Evolutionary conservation across 2,113 vertebrate species (phyloP).

Genomic region (Tylochromis polylepis): DNA sequence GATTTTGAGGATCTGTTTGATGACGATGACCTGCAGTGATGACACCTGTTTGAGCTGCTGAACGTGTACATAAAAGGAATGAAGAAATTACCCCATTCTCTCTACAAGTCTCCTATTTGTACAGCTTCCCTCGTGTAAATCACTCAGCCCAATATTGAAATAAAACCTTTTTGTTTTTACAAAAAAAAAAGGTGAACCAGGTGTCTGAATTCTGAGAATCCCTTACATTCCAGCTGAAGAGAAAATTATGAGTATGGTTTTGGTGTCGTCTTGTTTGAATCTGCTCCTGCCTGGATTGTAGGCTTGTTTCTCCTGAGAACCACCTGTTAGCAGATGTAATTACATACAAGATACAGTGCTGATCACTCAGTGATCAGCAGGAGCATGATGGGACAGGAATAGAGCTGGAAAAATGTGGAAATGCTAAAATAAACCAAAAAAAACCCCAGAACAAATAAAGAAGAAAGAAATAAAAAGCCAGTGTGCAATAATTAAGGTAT

Average conservation of each 20-base stretch:
- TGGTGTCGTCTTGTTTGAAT: conserved; percentile 64
- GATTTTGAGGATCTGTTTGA: conserved; percentile 91
- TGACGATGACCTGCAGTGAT: conserved; percentile 87
- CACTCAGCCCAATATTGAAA: conserved; percentile 47
- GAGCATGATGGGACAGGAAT: conserved; percentile 28
- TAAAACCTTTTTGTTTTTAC: conserved; percentile 65
- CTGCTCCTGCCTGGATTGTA: conserved; percentile 66
- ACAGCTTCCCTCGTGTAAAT: background rate
- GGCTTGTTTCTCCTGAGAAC: conserved; percentile 58
- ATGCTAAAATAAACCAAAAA: accelerated
- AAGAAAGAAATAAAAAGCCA: background rate
- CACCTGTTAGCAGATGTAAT: conserved; percentile 75
- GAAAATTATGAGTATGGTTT: conserved; percentile 68
- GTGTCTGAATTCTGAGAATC: conserved; percentile 54
- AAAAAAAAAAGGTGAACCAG: conserved; percentile 42
- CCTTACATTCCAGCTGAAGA: conserved; percentile 59
- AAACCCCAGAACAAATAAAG: background rate
- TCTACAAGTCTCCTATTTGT: background rate
- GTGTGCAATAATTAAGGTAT: background rate
- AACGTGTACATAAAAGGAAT: background rate
- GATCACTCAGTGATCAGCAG: conserved; percentile 23
- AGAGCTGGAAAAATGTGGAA: conserved; percentile 1
- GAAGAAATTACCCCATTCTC: background rate
- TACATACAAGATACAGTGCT: conserved; percentile 57
- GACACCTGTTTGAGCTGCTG: background rate